These are phyloP conservation scores for Salticus scenicus DNA, from an alignment of 2,888 invertebrate species.

Conservation along the genomic window DNA sequence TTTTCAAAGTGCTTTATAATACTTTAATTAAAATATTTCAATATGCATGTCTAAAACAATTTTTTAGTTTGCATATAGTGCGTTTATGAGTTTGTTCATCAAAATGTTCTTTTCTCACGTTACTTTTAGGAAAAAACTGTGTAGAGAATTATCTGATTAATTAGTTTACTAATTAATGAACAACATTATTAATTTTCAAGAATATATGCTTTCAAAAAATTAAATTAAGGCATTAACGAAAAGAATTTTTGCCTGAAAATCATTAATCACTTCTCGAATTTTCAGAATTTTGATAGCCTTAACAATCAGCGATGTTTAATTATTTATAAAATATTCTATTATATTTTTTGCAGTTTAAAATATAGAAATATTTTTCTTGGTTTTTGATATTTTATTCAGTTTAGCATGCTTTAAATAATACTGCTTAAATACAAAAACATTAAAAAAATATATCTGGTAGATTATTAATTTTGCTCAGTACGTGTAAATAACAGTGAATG, in stretches of 20 bases:
- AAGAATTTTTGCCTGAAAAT: not conserved
- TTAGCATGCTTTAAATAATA: too few relatives aligned
- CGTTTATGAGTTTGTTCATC: not conserved
- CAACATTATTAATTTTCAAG: slow-evolving; percentile 9
- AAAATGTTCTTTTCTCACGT: slow-evolving; percentile 7
- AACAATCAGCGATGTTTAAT: not conserved
- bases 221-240: not conserved
- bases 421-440: too few relatives aligned
- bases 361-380: too few relatives aligned
- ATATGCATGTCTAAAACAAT: not conserved
- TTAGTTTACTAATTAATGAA: slow-evolving; percentile 19
- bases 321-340: not conserved
- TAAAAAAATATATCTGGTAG: too few relatives aligned
- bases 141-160: slow-evolving; percentile 3
- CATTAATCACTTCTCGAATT: not conserved
- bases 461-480: too few relatives aligned
- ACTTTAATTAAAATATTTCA: slow-evolving; percentile 11
- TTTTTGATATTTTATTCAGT: too few relatives aligned
- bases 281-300: not conserved
- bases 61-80: not conserved
- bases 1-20: not conserved
- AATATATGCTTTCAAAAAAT: not conserved
- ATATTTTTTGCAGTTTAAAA: too few relatives aligned
- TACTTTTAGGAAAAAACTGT: not conserved
- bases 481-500: too few relatives aligned